Evolutionary conservation across 2,888 invertebrate species (phyloP).

Genomic region (Sclerodermus sp.): DNA sequence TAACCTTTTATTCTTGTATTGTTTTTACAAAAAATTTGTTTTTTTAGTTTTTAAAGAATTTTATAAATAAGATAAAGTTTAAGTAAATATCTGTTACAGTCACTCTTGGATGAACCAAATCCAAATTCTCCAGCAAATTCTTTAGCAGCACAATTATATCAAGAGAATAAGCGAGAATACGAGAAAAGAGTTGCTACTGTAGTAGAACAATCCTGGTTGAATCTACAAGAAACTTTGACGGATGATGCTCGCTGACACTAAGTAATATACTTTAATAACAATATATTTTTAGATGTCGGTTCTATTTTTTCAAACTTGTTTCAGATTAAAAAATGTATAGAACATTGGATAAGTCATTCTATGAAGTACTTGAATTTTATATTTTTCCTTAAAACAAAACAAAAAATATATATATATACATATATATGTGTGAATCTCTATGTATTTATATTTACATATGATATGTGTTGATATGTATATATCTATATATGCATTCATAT

Average conservation of each 20-base stretch:
- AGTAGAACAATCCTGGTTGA: slow-evolving; percentile 68
- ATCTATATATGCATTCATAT: too few relatives aligned
- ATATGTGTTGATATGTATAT: too few relatives aligned
- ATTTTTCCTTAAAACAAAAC: too few relatives aligned
- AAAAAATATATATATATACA: too few relatives aligned
- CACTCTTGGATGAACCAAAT: slow-evolving; percentile 70
- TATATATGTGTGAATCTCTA: too few relatives aligned
- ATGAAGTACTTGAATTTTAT: too few relatives aligned
- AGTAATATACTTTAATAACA: slow-evolving; percentile 11
- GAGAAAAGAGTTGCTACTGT: slow-evolving; percentile 68
- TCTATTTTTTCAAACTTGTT: not conserved
- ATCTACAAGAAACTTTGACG: slow-evolving; percentile 54
- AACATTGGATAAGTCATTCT: not conserved
- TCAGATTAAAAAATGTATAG: not conserved
- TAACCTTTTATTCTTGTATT: slow-evolving; percentile 24
- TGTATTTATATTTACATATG: too few relatives aligned
- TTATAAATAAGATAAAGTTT: slow-evolving; percentile 6
- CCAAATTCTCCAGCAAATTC: slow-evolving; percentile 72
- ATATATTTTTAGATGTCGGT: too few relatives aligned
- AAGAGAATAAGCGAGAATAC: slow-evolving; percentile 69
- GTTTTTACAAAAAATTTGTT: slow-evolving; percentile 10
- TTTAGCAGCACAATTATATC: slow-evolving; percentile 68
- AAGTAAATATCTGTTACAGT: slow-evolving; percentile 57
- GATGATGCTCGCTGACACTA: slow-evolving; percentile 56
- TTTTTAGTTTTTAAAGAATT: too few relatives aligned